These are phyloP conservation scores for Harpalus rufipes DNA, from an alignment of 2,888 invertebrate genomes.

Conservation along the genomic window DNA sequence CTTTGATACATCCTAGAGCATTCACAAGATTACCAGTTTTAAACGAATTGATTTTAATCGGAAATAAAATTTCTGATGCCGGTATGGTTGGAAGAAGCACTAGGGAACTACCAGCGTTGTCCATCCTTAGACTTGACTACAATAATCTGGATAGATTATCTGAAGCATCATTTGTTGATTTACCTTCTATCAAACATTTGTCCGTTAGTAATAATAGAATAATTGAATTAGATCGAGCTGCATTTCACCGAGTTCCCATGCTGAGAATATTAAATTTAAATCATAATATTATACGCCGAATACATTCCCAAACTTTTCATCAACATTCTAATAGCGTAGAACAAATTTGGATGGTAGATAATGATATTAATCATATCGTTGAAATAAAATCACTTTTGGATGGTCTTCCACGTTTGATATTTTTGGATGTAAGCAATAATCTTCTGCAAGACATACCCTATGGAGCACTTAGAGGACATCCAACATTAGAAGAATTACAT, in stretches of 20 bases:
- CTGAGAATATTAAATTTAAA: constrained; percentile 87
- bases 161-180: constrained; percentile 89
- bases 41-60: constrained; percentile 84
- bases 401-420: constrained; percentile 87
- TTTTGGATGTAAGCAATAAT: constrained; percentile 89
- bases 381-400: constrained; percentile 88
- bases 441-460: constrained; percentile 87
- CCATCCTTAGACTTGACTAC: constrained; percentile 84
- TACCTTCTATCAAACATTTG: constrained; percentile 84
- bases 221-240: constrained; percentile 87
- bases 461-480: constrained; percentile 88
- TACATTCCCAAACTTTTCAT: constrained; percentile 90
- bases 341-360: constrained; percentile 87
- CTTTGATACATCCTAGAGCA: constrained; percentile 88
- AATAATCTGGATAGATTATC: constrained; percentile 86
- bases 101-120: constrained; percentile 86
- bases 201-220: constrained; percentile 86
- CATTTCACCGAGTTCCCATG: constrained; percentile 88
- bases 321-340: constrained; percentile 88
- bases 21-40: constrained; percentile 86
- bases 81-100: constrained; percentile 89
- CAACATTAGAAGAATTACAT: constrained; percentile 88
- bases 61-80: constrained; percentile 88
- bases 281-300: constrained; percentile 86
- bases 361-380: constrained; percentile 86